Conservation (phyloP, 1,140 invertebrate species). For the Venturia canescens region DNA sequence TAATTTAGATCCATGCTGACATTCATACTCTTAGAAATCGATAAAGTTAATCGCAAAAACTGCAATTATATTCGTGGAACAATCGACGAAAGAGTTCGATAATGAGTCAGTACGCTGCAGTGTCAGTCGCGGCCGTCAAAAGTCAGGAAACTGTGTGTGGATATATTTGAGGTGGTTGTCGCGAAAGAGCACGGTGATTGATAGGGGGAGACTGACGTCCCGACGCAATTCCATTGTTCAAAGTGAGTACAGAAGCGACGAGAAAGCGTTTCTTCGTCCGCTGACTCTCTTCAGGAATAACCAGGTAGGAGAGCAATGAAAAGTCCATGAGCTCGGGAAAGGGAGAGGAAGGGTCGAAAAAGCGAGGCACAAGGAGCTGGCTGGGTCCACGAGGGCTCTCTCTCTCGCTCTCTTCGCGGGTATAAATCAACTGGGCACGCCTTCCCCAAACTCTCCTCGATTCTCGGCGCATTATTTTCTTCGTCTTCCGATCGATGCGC, state of each 20-base stretch:
- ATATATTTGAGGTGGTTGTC: slow-evolving; percentile 50
- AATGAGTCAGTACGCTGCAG: too few relatives aligned
- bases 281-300: slow-evolving; percentile 23
- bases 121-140: neutral
- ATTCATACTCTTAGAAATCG: neutral
- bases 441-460: slow-evolving; percentile 57
- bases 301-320: slow-evolving; percentile 39
- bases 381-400: slow-evolving; percentile 52
- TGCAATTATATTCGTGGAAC: too few relatives aligned
- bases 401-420: slow-evolving; percentile 62
- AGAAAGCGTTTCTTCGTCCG: slow-evolving; percentile 11
- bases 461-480: slow-evolving; percentile 16
- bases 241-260: slow-evolving; percentile 67
- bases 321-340: slow-evolving; percentile 9
- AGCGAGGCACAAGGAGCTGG: too few relatives aligned
- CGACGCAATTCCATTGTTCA: slow-evolving; percentile 76
- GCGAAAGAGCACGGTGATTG: slow-evolving; percentile 68
- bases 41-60: too few relatives aligned
- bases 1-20: too few relatives aligned
- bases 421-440: slow-evolving; percentile 70
- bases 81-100: too few relatives aligned
- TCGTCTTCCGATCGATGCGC: neutral
- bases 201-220: slow-evolving; percentile 74
- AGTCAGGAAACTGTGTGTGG: neutral
- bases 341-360: neutral